A percentile compares a stretch with the other conserved stretches of the same genome.
Evolutionary conservation across 2,797 vertebrate species (phyloP).

Genomic region (Fringilla coelebs): DNA sequence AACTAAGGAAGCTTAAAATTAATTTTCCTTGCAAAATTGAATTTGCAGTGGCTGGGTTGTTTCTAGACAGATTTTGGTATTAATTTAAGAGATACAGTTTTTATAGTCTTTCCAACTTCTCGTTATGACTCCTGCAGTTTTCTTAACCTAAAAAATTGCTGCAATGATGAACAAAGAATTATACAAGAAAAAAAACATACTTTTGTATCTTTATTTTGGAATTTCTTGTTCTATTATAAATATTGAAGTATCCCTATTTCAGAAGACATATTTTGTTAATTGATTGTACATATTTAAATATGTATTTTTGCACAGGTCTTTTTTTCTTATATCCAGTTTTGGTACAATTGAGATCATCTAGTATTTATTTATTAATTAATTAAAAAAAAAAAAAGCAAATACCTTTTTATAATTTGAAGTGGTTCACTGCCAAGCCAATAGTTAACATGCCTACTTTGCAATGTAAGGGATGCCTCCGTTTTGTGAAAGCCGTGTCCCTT

Average conservation of each 20-base stretch:
- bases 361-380: slow-evolving; percentile 98
- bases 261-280: slow-evolving; percentile 99
- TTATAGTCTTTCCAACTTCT: slow-evolving; percentile 81
- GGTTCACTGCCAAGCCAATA: slow-evolving; percentile 99
- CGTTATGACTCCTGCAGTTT: slow-evolving; percentile 84
- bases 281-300: slow-evolving; percentile 99
- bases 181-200: slow-evolving; percentile 77
- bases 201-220: slow-evolving; percentile 86
- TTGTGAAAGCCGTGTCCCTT: slow-evolving; percentile 71
- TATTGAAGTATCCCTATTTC: slow-evolving; percentile 97
- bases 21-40: slow-evolving; percentile 75
- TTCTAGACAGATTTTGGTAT: slow-evolving; percentile 83
- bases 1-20: slow-evolving; percentile 74
- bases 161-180: slow-evolving; percentile 87
- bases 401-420: slow-evolving; percentile 94
- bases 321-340: slow-evolving; percentile 95
- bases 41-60: slow-evolving; percentile 80
- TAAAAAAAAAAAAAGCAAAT: slow-evolving; percentile 78
- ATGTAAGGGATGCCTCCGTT: slow-evolving; percentile 70
- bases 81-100: slow-evolving; percentile 82
- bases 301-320: slow-evolving; percentile 99
- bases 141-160: slow-evolving; percentile 85
- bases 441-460: slow-evolving; percentile 84
- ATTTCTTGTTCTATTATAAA: slow-evolving; percentile 87
- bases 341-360: slow-evolving; percentile 95